phyloP scores from a whole-genome alignment of 2,113 vertebrate genomes.

The Columbina picui region DNA sequence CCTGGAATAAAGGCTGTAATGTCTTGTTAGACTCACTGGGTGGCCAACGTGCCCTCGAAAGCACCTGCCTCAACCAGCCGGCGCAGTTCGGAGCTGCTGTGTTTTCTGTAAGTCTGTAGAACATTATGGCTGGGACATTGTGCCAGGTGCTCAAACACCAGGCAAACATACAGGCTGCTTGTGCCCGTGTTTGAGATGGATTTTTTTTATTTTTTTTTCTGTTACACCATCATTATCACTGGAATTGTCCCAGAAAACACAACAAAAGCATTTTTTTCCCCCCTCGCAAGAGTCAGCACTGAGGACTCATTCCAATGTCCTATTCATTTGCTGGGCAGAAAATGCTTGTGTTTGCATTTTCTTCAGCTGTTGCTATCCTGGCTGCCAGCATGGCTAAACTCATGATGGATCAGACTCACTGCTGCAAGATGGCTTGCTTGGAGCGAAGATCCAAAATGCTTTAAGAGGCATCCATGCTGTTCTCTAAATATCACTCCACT shows the following conservation, averaged over 20 bases:
- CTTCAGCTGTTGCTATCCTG: neutral
- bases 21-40: neutral
- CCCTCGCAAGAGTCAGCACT: neutral
- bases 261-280: neutral
- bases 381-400: conserved; percentile 10
- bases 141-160: neutral
- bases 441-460: neutral
- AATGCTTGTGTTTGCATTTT: conserved; percentile 25
- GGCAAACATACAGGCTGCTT: neutral
- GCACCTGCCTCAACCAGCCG: neutral
- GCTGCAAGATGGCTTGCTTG: conserved; percentile 24
- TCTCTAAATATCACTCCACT: neutral
- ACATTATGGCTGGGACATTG: neutral
- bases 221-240: neutral
- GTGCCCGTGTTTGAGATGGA: neutral
- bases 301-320: neutral
- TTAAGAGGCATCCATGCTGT: neutral
- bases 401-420: neutral
- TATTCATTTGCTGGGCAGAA: neutral
- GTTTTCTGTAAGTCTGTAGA: neutral
- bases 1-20: neutral
- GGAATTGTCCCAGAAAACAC: neutral
- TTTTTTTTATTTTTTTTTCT: neutral
- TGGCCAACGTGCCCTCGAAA: neutral
- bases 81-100: neutral